Evolutionary conservation across 2,113 vertebrate species (phyloP).

Genomic region (Xiphophorus hellerii): DNA sequence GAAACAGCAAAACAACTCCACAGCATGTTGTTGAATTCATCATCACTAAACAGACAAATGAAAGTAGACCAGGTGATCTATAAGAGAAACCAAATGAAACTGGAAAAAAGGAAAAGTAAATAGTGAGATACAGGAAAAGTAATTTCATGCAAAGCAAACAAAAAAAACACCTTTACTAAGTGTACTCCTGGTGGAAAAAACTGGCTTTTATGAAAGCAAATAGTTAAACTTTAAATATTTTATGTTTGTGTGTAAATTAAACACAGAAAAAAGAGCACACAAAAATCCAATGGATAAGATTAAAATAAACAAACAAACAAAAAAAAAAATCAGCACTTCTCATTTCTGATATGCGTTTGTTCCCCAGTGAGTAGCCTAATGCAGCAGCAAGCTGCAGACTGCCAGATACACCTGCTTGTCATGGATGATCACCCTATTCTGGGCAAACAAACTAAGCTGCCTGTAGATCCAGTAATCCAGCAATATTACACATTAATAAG

Average conservation of each 20-base stretch:
- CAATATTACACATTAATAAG: constrained; percentile 75
- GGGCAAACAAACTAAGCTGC: constrained; percentile 73
- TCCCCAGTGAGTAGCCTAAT: constrained; percentile 66
- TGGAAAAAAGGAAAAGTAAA: neutral
- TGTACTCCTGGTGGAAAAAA: too few species aligned
- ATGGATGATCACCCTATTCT: constrained; percentile 64
- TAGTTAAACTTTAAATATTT: too few species aligned
- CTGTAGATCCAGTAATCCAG: constrained; percentile 66
- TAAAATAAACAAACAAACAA: neutral
- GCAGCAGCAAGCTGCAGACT: constrained; percentile 64
- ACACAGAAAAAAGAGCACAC: neutral
- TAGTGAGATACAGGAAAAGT: neutral
- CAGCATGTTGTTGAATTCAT: too few species aligned
- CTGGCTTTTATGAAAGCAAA: too few species aligned
- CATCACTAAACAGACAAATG: too few species aligned
- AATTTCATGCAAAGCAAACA: neutral
- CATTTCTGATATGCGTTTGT: constrained; percentile 31
- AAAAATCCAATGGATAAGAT: neutral
- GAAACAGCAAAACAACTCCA: too few species aligned
- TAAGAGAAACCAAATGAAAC: neutral
- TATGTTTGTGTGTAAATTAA: neutral
- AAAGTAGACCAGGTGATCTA: neutral
- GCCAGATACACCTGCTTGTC: constrained; percentile 74
- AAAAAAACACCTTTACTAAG: neutral
- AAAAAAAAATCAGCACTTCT: neutral